Evolutionary conservation across 2,113 vertebrate species (phyloP), one percentile per base, ranked within the genome.

Genomic region (Numida meleagris): DNA sequence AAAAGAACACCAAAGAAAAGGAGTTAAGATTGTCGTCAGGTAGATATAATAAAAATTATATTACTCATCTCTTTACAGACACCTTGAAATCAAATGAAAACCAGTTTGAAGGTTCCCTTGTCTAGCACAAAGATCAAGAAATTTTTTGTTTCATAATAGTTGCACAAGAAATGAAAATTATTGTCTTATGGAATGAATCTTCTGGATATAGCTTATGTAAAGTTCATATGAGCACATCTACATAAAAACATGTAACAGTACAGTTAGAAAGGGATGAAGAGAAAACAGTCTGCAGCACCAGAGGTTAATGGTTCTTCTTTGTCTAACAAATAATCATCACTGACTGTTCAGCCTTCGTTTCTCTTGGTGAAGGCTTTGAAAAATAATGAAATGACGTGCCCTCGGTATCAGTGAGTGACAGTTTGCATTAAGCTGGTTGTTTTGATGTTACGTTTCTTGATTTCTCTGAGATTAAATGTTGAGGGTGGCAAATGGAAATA

Each of bases 81-180:
- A 36, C 65, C 89, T 84, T 74, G 79, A 80, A 83, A 93, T 88
- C 59, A 89, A 73, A 34, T 62, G 2, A 70, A 87, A 89, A 63
- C 29, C 34, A 67, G 4, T 88, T 72, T 86, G 51, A 81, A 83
- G 33, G 72, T 79, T 93, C 67, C 29, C 46, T 81, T 94, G 25
- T 70, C 65, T 88, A 80, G 51, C 17, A 72, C 66, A 89, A 83
- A 93, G 57, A 91, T 88, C 51, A 93, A 58, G 63, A 73, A 66
- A 38, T 82, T 91, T 72, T 62, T 4, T 53, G 48, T 85, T 92
- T 90, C 36, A 15, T 88, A 81, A 61, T 73, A 36, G 13, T 83
- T 62, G 4, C 46, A 67, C 13, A 43, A 82, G 61, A 76, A 92
- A 76, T 76, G 23, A 76, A 90, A 82, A 75, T 34, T 17, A 42